Evolutionary conservation across 2,888 invertebrate genomes (phyloP), one percentile per base, ranked within the genome.

Genomic region (Drosophila leonis): DNA sequence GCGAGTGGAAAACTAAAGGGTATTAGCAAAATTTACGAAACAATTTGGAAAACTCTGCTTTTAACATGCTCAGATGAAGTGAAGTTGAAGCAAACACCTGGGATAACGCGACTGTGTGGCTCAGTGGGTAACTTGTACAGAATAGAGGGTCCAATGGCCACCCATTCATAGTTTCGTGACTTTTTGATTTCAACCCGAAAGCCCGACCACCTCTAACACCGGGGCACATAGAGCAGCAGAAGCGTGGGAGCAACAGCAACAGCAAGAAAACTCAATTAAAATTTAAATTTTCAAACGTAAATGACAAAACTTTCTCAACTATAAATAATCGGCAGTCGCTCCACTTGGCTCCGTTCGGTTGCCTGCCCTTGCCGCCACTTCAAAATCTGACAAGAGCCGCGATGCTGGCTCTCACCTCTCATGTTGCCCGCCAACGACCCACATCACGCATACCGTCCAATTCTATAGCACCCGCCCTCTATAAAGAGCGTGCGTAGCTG

Each of bases 231-330:
- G n/a, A 31, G 27, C 27, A 44, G 37, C 24, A 12, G 51, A 12
- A 20, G 42, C 27, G 51, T n/a, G 35, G 42, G 12, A 12, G 48
- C n/a, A 37, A 39, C 15, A 12, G 49, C 44, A 46, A 31, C 27
- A 77, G 85, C 80, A 80, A 88, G 87, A 75, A 90, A 88, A 88
- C 87, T 88, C 90, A 88, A 88, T 88, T 88, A 88, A 88, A 88
- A 88, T 88, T 88, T 84, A 86, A 88, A 90, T 90, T 90, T 90
- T 79, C 89, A 81, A 83, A 88, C 87, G 87, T 77, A 90, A 90
- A 88, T 88, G 87, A 88, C 87, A 90, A 88, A 88, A 88, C 82
- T 90, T 88, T 87, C 78, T 86, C 89, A 90, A 90, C 87, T 87
- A 90, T 90, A 87, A 87, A 87, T 87, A 87, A 87, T 88, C 87